These are phyloP conservation scores for Eurytoma adleriae DNA, from an alignment of 2,888 invertebrate genomes.

Conservation along the genomic window DNA sequence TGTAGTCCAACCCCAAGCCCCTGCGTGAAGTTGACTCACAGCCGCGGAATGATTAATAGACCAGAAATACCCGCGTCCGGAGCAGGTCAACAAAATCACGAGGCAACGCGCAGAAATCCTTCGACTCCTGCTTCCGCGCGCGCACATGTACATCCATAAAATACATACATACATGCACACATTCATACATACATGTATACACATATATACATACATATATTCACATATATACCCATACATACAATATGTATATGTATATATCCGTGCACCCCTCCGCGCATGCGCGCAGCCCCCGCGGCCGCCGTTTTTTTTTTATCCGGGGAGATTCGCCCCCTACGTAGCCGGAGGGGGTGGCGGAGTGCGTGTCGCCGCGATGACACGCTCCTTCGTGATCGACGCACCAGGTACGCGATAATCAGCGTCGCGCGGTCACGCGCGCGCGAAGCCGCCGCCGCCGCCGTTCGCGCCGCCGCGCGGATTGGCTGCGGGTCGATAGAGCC, in stretches of 20 bases:
- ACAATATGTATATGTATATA: background rate
- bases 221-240: background rate
- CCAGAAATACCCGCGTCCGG: constrained; percentile 10
- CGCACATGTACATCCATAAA: background rate
- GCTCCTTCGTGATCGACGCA: background rate
- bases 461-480: constrained; percentile 47
- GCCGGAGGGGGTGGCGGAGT: background rate
- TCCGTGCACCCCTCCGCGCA: background rate
- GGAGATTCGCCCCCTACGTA: background rate
- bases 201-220: background rate
- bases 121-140: background rate
- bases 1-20: background rate
- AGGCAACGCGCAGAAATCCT: background rate
- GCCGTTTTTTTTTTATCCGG: background rate
- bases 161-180: background rate
- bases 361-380: background rate
- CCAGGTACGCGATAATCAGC: background rate
- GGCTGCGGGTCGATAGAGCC: constrained; percentile 48
- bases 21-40: background rate
- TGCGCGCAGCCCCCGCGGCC: background rate
- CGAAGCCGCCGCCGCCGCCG: constrained; percentile 23
- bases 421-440: background rate
- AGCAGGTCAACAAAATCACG: constrained; percentile 27
- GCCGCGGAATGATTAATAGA: background rate
- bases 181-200: background rate